These are phyloP conservation scores for Tetragonisca angustula DNA, from an alignment of 2,888 invertebrate species.

Conservation along the genomic window DNA sequence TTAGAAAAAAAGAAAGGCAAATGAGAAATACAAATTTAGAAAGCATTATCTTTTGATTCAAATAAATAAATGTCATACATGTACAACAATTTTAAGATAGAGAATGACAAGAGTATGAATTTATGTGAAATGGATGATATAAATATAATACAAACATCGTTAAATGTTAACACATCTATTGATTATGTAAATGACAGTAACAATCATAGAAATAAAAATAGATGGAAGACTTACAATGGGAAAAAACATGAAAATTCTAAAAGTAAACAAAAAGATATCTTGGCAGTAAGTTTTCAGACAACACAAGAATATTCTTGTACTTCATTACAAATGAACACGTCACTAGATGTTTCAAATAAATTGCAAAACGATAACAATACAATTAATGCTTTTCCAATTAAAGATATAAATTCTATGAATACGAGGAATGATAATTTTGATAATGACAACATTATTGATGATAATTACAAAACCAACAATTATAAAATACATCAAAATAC, in stretches of 20 bases:
- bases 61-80: conserved; percentile 31
- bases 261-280: conserved; percentile 18
- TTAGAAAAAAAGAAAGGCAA: conserved; percentile 36
- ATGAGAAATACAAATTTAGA: conserved; percentile 72
- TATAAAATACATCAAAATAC: background rate
- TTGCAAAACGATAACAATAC: conserved; percentile 6
- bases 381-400: background rate
- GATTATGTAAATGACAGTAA: conserved; percentile 22
- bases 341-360: conserved; percentile 59
- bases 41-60: conserved; percentile 63
- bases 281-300: conserved; percentile 16
- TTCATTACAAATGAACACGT: conserved; percentile 78
- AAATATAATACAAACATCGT: conserved; percentile 42
- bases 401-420: conserved; percentile 8
- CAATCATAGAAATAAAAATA: background rate
- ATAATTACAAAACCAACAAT: background rate
- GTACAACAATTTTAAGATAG: conserved; percentile 10
- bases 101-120: background rate
- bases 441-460: background rate
- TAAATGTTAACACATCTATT: conserved; percentile 66
- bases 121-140: background rate
- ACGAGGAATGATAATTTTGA: background rate
- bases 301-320: conserved; percentile 56
- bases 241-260: background rate
- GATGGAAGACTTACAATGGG: too few species aligned